Base-by-base conservation (phyloP, 1,140 invertebrate species). In the Thaumatotibia leucotreta region DNA sequence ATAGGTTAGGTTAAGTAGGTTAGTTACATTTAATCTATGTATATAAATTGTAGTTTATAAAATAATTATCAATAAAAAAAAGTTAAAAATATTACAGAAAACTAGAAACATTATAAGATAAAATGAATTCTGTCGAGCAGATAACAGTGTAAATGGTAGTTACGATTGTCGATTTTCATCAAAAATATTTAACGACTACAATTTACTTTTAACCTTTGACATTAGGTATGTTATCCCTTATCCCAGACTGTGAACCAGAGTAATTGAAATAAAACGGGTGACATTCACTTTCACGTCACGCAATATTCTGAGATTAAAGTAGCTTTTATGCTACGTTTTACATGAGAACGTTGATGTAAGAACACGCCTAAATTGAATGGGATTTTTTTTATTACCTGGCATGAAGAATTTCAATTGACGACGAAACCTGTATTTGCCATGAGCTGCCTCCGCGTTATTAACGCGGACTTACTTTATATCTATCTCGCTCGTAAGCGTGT, bases 231-330 rank as follows among this genome's bases (percentile, higher is more conserved):
- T n/a, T n/a, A n/a, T n/a, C n/a, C n/a, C n/a, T n/a, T 74, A 74
- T 77, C 78, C 74, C 50, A 61, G 62, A 61, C 65, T 61, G 72
- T 73, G 64, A 63, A 75, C 73, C 52, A 72, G 66, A 78, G 79
- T 83, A 84, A 86, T 84, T 82, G 81, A 84, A 82, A 83, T 79
- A 78, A 79, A 86, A 77, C 74, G 78, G 72, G 79, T 74, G 72
- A 81, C 77, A 80, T 83, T 82, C 76, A 73, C 72, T 78, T 86
- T 79, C 77, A 22, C 67, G 79, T 81, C 83, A 82, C 81, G 83
- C 79, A 74, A 82, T 79, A 70, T 68, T 74, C 32, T 64, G 61
- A 65, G 70, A 71, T 71, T 71, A 71, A 63, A 65, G 54, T 63
- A 20, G 31, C 63, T 65, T 45, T 70, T 70, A 66, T 66, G 52